Base-by-base conservation (phyloP, 2,797 vertebrate species). In the Cossypha caffra region DNA sequence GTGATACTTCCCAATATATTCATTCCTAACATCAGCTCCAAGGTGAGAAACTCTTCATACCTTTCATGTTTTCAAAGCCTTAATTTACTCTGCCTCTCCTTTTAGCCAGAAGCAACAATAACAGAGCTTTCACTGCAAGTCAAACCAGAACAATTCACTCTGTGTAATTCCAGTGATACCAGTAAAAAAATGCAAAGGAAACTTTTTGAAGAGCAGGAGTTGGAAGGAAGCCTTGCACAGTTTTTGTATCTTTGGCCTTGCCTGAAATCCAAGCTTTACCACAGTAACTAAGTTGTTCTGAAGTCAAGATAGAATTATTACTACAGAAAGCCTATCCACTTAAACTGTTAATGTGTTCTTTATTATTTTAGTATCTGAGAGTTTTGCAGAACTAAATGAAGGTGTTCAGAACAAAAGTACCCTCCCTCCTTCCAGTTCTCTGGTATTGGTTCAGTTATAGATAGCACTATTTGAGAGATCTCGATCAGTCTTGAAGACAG, bases 371-470 rank as follows among this genome's bases (percentile, higher is more conserved):
- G 17, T 7, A 73, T 35, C 38, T 0, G 0, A 85, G 33, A 61
- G 19, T 23, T 72, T 35, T 71, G 37, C 47, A 86, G 33, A 83
- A 86, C 11, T 31, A 28, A 7, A 33, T 7, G 15, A n/a, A 76
- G 6, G 4, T 23, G 5, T 16, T 55, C 20, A 59, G 21, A 81
- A 26, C 2, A 66, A 68, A 2, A 47, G 14, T 31, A 58, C 5
- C 1, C 17, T 45, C 9, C 2, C 7, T 10, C 1, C 7, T 54
- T 23, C 7, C 50, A 29, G 24, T 61, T 88, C 11, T 62, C 31
- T 0, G 0, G 20, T 28, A 28, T 2, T 17, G 1, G 6, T 48
- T 66, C 64, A 73, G 55, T 26, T 20, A 19, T 5, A 57, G 23
- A 86, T 5, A 58, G 25, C 20, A 35, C 16, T 47, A 2, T 43